These are phyloP conservation scores for Yponomeuta malinellus DNA, from an alignment of 2,888 invertebrate species.

Conservation along the genomic window DNA sequence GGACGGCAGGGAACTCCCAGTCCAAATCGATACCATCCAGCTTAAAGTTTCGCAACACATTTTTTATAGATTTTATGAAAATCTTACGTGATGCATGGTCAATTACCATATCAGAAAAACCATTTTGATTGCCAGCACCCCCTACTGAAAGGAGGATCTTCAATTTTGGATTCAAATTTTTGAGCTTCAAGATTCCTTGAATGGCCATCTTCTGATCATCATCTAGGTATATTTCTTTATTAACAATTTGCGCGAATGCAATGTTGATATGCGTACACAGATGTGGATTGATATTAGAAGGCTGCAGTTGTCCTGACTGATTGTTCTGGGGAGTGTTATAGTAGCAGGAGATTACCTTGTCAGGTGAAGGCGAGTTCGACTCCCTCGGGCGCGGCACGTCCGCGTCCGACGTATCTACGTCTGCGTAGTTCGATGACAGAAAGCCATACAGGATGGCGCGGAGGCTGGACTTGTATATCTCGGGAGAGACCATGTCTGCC, in stretches of 20 bases:
- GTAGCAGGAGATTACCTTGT: conserved; percentile 78
- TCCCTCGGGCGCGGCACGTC: not conserved
- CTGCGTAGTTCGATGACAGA: too few species aligned
- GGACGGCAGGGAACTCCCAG: conserved; percentile 90
- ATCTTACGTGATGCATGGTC: conserved; percentile 82
- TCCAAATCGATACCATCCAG: conserved; percentile 87
- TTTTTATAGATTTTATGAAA: conserved; percentile 73
- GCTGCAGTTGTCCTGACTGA: conserved; percentile 50
- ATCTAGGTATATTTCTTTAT: conserved; percentile 76
- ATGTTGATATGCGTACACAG: conserved; percentile 90
- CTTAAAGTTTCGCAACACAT: conserved; percentile 66
- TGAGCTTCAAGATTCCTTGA: conserved; percentile 67
- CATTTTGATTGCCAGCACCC: conserved; percentile 74
- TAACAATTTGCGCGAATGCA: conserved; percentile 80
- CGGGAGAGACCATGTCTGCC: too few species aligned
- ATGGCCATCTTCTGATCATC: conserved; percentile 51
- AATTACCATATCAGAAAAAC: conserved; percentile 83
- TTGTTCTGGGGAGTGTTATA: conserved; percentile 75
- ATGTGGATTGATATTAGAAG: conserved; percentile 78
- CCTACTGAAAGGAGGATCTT: conserved; percentile 88
- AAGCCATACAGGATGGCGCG: too few species aligned
- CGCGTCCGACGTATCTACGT: not conserved
- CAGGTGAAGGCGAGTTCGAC: not conserved
- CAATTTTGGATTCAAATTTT: conserved; percentile 76
- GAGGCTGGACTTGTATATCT: too few species aligned